Base-by-base conservation (phyloP, 2,888 invertebrate genomes). In the Lobophora halterata region DNA sequence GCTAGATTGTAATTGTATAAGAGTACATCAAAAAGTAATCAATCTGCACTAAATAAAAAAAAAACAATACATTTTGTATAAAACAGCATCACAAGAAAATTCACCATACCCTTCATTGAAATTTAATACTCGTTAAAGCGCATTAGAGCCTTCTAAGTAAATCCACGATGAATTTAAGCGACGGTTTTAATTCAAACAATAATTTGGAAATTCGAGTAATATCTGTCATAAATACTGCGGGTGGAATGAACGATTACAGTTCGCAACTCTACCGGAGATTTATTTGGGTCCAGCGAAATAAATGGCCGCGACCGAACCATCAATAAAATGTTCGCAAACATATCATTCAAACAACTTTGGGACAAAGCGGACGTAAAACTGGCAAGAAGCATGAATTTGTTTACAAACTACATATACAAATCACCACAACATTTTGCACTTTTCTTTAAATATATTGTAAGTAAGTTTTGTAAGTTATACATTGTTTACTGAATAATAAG, bases 321-420 rank as follows among this genome's bases (percentile, higher is more conserved):
- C 75, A 73, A 78, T 77, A 75, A 72, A 68, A 72, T 60, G 67
- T 68, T 71, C 60, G 53, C 62, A 61, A 67, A 70, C 66, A 65
- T 65, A 70, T 74, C 62, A 62, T 58, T 74, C 67, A 61, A 35
- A 39, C 33, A 49, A 63, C 57, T 61, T 65, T 67, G 52, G 52
- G 54, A 56, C 64, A 64, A 52, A 42, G 46, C 41, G 26, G 48
- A 46, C 36, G 49, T 43, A 37, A 35, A 45, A 44, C 19, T 46
- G 39, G 41, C 41, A 43, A 47, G 49, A 33, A 35, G 25, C 34
- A 26, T 7, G 27, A 39, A 39, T 46, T 38, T 32, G 38, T 44
- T 37, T 40, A 13, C 13, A 37, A 36, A 31, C 11, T 8, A 28
- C n/a, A n/a, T n/a, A n/a, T n/a, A n/a, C n/a, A n/a, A n/a, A n/a